phyloP scores from a whole-genome alignment of 2,888 invertebrate genomes.

The Aphidoletes aphidimyza region DNA sequence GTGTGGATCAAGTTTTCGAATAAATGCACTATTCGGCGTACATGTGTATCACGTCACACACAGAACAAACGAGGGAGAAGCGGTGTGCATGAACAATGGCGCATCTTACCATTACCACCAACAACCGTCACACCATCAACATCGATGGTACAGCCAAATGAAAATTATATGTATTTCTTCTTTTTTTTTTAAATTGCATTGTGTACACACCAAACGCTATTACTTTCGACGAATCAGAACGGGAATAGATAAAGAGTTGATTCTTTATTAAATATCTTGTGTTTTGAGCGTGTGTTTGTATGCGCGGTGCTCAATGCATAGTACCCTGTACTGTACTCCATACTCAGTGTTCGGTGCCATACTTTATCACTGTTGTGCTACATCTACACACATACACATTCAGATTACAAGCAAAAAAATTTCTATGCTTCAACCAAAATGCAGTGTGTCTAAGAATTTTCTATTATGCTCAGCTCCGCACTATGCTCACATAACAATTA shows the following conservation, averaged over 20 bases:
- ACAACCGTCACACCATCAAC: slow-evolving; percentile 31
- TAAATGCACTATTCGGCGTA: slow-evolving; percentile 35
- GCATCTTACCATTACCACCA: too few relatives aligned
- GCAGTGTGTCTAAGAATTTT: slow-evolving; percentile 9
- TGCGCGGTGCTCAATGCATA: too few relatives aligned
- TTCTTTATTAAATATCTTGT: slow-evolving; percentile 49
- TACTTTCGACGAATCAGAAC: slow-evolving; percentile 41
- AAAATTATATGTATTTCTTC: neutral
- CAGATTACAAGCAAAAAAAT: neutral
- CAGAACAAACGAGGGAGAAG: neutral
- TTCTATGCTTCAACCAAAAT: neutral
- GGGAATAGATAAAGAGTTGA: slow-evolving; percentile 31
- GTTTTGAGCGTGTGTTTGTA: neutral
- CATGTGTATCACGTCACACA: slow-evolving; percentile 43
- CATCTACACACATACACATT: neutral
- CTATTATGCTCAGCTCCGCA: neutral
- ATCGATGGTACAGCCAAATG: neutral
- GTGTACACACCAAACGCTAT: slow-evolving; percentile 38
- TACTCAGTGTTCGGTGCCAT: too few relatives aligned
- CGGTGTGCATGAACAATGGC: slow-evolving; percentile 45
- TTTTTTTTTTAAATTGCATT: slow-evolving; percentile 25
- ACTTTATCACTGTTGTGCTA: too few relatives aligned
- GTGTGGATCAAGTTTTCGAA: slow-evolving; percentile 22
- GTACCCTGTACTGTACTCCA: too few relatives aligned
- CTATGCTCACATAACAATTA: slow-evolving; percentile 6